Base-by-base conservation (phyloP, 92 coral and sea anemone genomes). In the Anthopleura xanthogrammica region DNA sequence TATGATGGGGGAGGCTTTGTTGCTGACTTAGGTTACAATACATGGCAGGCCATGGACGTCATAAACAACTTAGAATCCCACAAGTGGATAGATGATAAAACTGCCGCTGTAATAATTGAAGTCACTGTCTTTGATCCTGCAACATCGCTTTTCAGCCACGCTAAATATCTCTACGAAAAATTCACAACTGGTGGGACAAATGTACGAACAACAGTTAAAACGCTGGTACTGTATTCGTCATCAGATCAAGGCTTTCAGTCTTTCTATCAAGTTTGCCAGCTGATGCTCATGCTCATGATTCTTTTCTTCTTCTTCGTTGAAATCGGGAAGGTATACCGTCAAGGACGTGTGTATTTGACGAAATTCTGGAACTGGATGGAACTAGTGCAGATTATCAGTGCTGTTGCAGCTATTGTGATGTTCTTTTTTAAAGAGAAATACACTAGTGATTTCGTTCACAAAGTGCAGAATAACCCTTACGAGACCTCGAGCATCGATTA, bases 311-410 rank as follows among this genome's bases (percentile, higher is more conserved):
- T 92, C n/a, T 90, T 90, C 55, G 91, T 90, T 70, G 95, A 93
- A 76, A 80, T 87, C 60, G 98, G 98, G 3, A 93, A 93, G 82
- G 71, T 93, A 19, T 90, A 90, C 62, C 90, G 92, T 6, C 91
- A 92, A 50, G 93, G 93, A 43, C 80, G 86, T 43, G 77, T 68
- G 0, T 92, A 93, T 73, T 86, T 86, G 20, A 87, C 79, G 50
- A 84, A 82, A 75, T 71, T 93, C 24, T 93, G 98, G 98, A 93
- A 89, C 79, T 93, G 98, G 98, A 78, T 93, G 83, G 98, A 92
- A 78, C 52, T 93, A 14, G 29, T 92, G 40, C 98, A 93, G 85
- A 85, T 92, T 13, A 41, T 78, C 42, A 85, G 95, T 76, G 85
- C 95, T 0, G 83, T 90, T 41, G 81, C 93, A 29, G 86, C 98